Evolutionary conservation across 1,140 invertebrate species (phyloP).

Genomic region (Drosophila saltans): DNA sequence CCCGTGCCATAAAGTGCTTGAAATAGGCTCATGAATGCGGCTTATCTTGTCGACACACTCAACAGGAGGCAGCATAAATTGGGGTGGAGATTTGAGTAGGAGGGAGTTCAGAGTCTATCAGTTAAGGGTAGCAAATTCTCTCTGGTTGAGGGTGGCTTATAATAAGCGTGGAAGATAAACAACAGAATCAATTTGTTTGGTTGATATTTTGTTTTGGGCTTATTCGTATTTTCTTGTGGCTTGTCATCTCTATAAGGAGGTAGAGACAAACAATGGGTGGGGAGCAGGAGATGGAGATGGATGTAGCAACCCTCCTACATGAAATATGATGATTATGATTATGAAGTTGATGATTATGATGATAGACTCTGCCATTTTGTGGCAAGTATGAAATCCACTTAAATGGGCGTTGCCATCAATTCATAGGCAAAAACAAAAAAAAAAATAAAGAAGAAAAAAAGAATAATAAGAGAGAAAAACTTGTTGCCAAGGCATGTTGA

Average conservation of each 20-base stretch:
- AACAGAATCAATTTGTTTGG: conserved; percentile 24
- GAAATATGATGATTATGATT: conserved; percentile 10
- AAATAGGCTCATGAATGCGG: conserved; percentile 52
- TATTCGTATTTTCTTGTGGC: conserved; percentile 35
- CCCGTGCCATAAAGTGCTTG: conserved; percentile 33
- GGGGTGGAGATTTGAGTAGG: background rate
- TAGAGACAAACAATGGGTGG: background rate
- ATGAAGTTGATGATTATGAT: background rate
- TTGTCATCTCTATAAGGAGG: conserved; percentile 38
- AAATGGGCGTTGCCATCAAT: conserved; percentile 60
- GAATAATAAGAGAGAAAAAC: conserved; percentile 36
- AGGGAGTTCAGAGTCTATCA: too few relatives aligned
- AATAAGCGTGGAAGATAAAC: conserved; percentile 78
- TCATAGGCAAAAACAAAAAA: conserved; percentile 38
- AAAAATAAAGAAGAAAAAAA: conserved; percentile 12
- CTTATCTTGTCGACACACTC: conserved; percentile 81
- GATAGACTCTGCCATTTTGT: conserved; percentile 47
- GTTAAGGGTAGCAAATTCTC: conserved; percentile 20
- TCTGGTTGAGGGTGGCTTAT: conserved; percentile 46
- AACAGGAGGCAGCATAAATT: background rate
- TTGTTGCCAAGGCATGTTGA: conserved; percentile 44
- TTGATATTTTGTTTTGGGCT: conserved; percentile 18
- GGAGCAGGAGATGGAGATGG: background rate
- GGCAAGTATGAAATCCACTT: conserved; percentile 25
- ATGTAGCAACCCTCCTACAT: conserved; percentile 21